Percentiles rank a stretch among this genome's conserved stretches.
Evolutionary conservation across 1,140 invertebrate genomes (phyloP).

Genomic region (Hyles vespertilio): DNA sequence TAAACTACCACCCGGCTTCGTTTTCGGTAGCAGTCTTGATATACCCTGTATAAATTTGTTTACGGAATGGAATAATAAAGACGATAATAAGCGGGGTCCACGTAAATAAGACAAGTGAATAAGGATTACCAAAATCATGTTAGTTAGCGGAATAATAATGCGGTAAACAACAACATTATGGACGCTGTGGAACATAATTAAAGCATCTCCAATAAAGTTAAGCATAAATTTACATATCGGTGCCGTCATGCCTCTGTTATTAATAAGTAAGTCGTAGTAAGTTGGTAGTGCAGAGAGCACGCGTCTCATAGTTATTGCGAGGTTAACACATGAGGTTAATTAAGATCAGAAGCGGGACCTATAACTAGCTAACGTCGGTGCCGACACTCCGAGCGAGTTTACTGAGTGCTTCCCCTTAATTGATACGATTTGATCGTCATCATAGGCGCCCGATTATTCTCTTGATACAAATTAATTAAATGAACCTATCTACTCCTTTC

Average conservation of each 20-base stretch:
- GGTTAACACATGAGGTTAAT: slow-evolving; percentile 71
- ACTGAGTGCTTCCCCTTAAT: slow-evolving; percentile 57
- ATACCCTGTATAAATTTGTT: no score
- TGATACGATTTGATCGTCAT: slow-evolving; percentile 63
- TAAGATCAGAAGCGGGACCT: slow-evolving; percentile 62
- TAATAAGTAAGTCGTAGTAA: slow-evolving; percentile 37
- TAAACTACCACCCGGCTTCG: no score
- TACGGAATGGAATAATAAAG: no score
- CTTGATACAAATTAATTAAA: neutral
- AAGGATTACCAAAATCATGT: no score
- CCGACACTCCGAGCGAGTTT: slow-evolving; percentile 40
- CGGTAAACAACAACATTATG: slow-evolving; percentile 22
- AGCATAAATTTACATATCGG: slow-evolving; percentile 45
- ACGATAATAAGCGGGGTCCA: no score
- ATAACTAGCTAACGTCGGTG: slow-evolving; percentile 50
- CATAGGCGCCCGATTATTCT: slow-evolving; percentile 35
- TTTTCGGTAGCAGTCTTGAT: no score
- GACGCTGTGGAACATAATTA: slow-evolving; percentile 30
- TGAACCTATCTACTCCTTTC: neutral
- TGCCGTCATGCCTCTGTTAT: slow-evolving; percentile 30
- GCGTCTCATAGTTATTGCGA: slow-evolving; percentile 45
- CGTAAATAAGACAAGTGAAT: no score
- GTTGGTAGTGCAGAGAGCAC: slow-evolving; percentile 33
- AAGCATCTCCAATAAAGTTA: slow-evolving; percentile 40
- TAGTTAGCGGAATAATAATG: slow-evolving; percentile 16